phyloP scores from a whole-genome alignment of 2,888 invertebrate species.

The Cenopis cana region DNA sequence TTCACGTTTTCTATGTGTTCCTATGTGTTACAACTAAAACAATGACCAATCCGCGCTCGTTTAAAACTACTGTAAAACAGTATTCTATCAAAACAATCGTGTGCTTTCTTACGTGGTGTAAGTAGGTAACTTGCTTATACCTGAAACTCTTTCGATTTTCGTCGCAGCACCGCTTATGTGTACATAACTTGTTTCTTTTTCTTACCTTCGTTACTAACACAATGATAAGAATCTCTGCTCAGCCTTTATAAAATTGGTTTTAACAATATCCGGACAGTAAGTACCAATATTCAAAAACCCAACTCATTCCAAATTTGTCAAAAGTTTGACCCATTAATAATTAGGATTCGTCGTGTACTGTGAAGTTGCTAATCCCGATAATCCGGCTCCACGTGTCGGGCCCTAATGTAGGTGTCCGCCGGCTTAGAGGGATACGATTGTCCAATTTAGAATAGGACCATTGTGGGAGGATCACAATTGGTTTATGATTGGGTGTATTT shows the following conservation, averaged over 20 bases:
- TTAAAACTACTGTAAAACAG: no score
- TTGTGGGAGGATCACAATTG: not conserved
- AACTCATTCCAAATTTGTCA: slow-evolving; percentile 27
- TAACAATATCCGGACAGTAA: slow-evolving; percentile 15
- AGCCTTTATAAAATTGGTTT: not conserved
- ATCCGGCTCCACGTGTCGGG: slow-evolving; percentile 54
- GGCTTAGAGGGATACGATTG: slow-evolving; percentile 26
- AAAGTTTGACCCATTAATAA: slow-evolving; percentile 37
- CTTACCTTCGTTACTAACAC: no score
- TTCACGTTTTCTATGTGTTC: no score
- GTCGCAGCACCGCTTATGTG: no score
- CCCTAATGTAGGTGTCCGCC: slow-evolving; percentile 49
- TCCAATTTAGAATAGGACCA: slow-evolving; percentile 33
- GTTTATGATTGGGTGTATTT: not conserved
- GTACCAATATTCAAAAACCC: slow-evolving; percentile 28
- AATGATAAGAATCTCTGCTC: no score
- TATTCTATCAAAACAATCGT: not conserved
- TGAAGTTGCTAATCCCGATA: slow-evolving; percentile 56
- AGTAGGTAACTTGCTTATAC: not conserved
- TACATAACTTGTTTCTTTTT: no score
- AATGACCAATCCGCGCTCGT: no score
- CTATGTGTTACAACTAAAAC: no score
- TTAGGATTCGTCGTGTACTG: slow-evolving; percentile 43
- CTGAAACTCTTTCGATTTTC: no score
- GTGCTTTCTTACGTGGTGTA: not conserved